Percentiles rank a stretch among this genome's conserved stretches.
Conservation (phyloP, 2,113 vertebrate genomes). For the Catharus minimus region DNA sequence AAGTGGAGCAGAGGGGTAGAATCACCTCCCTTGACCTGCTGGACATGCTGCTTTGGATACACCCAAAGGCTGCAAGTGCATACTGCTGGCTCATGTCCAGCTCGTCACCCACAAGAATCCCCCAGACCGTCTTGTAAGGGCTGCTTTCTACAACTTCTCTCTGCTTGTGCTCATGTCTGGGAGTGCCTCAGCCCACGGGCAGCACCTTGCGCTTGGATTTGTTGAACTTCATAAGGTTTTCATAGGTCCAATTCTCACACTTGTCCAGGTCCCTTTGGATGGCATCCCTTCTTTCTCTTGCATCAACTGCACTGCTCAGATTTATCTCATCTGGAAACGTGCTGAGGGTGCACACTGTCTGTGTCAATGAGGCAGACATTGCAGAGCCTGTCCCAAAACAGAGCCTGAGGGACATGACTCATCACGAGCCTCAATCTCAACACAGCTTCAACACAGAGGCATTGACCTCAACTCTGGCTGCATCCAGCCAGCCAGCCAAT, state of each 20-base stretch:
- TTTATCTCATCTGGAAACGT: neutral
- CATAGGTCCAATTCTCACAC: neutral
- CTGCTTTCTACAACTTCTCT: neutral
- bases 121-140: neutral
- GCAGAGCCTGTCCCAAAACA: neutral
- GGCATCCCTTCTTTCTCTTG: neutral
- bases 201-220: neutral
- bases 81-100: neutral
- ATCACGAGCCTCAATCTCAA: neutral
- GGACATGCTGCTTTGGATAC: neutral
- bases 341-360: neutral
- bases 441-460: neutral
- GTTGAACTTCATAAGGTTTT: no score
- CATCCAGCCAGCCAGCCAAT: neutral
- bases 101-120: neutral
- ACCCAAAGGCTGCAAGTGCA: neutral
- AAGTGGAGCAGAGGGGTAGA: neutral
- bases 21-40: neutral
- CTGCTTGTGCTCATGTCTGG: neutral
- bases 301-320: neutral
- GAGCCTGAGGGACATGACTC: neutral
- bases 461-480: neutral
- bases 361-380: neutral
- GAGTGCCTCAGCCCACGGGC: no score
- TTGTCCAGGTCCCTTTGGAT: neutral